phyloP scores from a whole-genome alignment of 2,888 invertebrate species.

The Endomychus coccineus region DNA sequence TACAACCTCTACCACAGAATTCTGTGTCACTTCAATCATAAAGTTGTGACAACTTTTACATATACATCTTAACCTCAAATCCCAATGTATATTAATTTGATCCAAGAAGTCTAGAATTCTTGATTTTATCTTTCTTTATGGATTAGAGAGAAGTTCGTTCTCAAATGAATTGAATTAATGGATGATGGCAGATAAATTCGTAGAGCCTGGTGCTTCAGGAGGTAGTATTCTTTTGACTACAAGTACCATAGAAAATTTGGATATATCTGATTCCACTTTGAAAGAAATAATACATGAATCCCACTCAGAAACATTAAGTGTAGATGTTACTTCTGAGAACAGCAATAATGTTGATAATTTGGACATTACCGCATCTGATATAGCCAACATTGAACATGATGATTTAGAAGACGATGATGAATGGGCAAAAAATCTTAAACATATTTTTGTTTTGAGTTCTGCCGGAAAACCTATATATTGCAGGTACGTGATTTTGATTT shows the following conservation, averaged over 20 bases:
- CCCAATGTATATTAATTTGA: too few species aligned
- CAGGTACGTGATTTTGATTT: too few species aligned
- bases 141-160: too few species aligned
- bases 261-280: conserved; percentile 54
- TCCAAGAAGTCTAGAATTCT: too few species aligned
- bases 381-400: conserved; percentile 41
- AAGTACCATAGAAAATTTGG: conserved; percentile 64
- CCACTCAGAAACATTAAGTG: conserved; percentile 26
- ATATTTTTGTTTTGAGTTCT: conserved; percentile 89
- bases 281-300: conserved; percentile 52
- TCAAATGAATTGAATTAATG: too few species aligned
- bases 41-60: too few species aligned
- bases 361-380: conserved; percentile 21
- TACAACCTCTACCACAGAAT: too few species aligned
- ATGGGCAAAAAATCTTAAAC: conserved; percentile 77
- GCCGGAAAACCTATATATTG: conserved; percentile 97
- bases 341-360: conserved; percentile 28
- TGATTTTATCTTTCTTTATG: too few species aligned
- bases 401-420: conserved; percentile 63
- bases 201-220: conserved; percentile 53
- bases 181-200: too few species aligned
- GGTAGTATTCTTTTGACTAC: conserved; percentile 66
- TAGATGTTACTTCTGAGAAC: too few species aligned
- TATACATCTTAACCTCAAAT: too few species aligned
- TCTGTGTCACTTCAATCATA: too few species aligned